Conservation (phyloP, 1,140 invertebrate species). For the Heliothis virescens region DNA sequence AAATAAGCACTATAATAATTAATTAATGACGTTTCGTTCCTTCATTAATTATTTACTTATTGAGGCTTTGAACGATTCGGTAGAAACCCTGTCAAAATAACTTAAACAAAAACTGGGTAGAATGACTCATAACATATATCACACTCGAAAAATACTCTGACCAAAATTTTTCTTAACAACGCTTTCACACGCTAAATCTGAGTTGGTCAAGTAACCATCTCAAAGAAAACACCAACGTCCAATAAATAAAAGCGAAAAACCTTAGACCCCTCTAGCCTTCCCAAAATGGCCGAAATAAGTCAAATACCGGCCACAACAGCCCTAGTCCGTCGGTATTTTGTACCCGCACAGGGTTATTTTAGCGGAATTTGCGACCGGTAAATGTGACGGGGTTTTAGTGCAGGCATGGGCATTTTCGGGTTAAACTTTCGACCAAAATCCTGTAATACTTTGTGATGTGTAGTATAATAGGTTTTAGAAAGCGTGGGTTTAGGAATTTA, state of each 20-base stretch:
- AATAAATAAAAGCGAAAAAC: constrained; percentile 36
- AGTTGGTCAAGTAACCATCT: neutral
- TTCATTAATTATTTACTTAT: too few species aligned
- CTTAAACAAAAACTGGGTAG: too few species aligned
- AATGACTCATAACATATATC: too few species aligned
- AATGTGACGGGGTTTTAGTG: constrained; percentile 51
- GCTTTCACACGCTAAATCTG: neutral
- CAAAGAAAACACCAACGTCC: constrained; percentile 19
- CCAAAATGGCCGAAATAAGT: constrained; percentile 38
- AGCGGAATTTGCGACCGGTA: constrained; percentile 50
- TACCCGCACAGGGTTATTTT: constrained; percentile 44
- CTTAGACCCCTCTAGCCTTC: neutral
- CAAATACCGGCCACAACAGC: constrained; percentile 40
- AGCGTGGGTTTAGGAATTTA: neutral
- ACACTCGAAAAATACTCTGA: too few species aligned
- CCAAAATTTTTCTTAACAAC: too few species aligned
- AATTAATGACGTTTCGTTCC: too few species aligned
- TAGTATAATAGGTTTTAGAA: constrained; percentile 19
- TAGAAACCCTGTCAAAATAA: too few species aligned
- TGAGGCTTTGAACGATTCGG: too few species aligned
- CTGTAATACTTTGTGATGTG: constrained; percentile 37
- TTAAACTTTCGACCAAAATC: constrained; percentile 37
- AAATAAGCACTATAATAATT: too few species aligned
- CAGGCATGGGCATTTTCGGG: constrained; percentile 40
- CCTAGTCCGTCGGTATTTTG: constrained; percentile 41